Base-by-base conservation (phyloP, 2,888 invertebrate genomes). In the Drosophila imparisetae region DNA sequence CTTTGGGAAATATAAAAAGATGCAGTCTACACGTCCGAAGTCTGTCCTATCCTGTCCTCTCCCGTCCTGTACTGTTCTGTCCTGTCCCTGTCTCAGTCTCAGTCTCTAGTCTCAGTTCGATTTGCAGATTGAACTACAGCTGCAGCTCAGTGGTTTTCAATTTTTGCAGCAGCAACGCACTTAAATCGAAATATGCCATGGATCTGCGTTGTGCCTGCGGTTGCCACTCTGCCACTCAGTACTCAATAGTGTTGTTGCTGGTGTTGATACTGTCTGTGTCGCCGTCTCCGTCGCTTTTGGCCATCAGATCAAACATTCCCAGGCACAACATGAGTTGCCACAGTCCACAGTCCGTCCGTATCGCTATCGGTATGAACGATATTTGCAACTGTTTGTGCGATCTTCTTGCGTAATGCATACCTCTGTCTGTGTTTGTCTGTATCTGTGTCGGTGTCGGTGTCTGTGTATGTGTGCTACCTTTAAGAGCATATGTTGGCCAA, bases 401-500 rank as follows among this genome's bases (percentile, higher is more conserved):
- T 45, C 45, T 54, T 40, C 64, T 50, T 59, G 32, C 48, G 49
- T 24, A 49, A 27, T 27, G 49, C 27, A 27, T 27, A 27, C 18
- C 32, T 32, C 32, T 32, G 11, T 11, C 32, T 10, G 40, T 18
- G 10, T 18, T 1, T 18, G 8, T 15, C 10, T 11, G 42, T 15
- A 1, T 27, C 8, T 48, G 24, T 48, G 24, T 15, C 8, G 15
- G 15, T 48, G 48, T 18, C 64, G 24, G 24, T 48, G 24, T 15
- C 8, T 24, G 15, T 48, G 48, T 18, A 64, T 45, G 21, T 45
- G 45, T 45, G 45, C 15, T 45, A 15, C 45, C 24, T 45, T 45
- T 45, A 45, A 24, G 24, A 24, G 45, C 74, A 68, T 81, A 86
- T 89, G 84, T 80, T 88, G 80, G 63, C 76, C 90, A 87, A 89